Conservation (phyloP, 2,113 vertebrate genomes). For the Lutjanus erythropterus region DNA sequence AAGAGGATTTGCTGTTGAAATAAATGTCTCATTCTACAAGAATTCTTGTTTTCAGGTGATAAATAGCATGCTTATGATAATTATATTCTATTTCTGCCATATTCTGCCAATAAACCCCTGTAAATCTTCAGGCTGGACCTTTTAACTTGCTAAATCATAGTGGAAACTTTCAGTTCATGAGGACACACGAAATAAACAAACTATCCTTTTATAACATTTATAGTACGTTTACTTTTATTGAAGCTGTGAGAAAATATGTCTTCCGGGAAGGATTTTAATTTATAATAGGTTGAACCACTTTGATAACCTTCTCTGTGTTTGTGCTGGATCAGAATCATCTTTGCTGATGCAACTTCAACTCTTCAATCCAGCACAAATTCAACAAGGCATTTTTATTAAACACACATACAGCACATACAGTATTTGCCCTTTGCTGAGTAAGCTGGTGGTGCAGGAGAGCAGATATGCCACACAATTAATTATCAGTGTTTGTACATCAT, state of each 20-base stretch:
- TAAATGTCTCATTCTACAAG: too few species aligned
- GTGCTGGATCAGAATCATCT: neutral
- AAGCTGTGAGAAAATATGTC: neutral
- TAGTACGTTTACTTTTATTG: neutral
- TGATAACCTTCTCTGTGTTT: neutral
- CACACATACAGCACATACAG: conserved; percentile 40
- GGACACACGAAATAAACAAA: neutral
- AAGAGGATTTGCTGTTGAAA: too few species aligned
- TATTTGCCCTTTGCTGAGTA: conserved; percentile 69
- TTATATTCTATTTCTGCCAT: too few species aligned
- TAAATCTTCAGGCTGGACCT: too few species aligned
- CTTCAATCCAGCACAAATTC: conserved; percentile 50
- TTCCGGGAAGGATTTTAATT: neutral
- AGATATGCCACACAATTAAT: conserved; percentile 80
- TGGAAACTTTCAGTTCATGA: neutral
- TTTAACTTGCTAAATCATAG: neutral
- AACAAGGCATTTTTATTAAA: conserved; percentile 57
- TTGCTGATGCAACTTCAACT: conserved; percentile 14
- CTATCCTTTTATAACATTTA: neutral
- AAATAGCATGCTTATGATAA: too few species aligned
- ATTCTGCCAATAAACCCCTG: too few species aligned
- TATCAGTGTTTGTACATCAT: conserved; percentile 82
- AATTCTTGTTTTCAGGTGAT: too few species aligned
- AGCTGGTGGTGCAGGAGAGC: conserved; percentile 57
- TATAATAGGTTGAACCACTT: neutral